Base-by-base conservation (phyloP, 2,113 vertebrate genomes). In the Psettodes erumei region DNA sequence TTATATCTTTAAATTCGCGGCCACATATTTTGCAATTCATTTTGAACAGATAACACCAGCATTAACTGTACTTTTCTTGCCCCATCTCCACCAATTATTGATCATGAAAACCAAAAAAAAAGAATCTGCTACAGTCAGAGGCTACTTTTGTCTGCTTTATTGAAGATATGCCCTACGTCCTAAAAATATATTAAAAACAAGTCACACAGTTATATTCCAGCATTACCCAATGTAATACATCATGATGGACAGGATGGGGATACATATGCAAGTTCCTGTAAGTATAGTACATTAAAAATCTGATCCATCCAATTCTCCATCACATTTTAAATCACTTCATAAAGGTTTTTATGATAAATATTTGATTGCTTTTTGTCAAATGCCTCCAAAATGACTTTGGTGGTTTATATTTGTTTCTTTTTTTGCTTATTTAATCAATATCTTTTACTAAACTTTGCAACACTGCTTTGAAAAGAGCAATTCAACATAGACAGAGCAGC, bases 121-220 rank as follows among this genome's bases (percentile, higher is more conserved):
- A 18, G 48, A 33, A 59, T 65, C 63, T 54, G 40, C 5, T 19
- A 33, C 64, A 59, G 62, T 37, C 27, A 58, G 54, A 67, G 54
- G 40, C 42, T 21, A 9, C 35, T 43, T 38, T 6, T 55, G 54
- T 68, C 51, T 64, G 43, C 30, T 85, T 27, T 27, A 6, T 28
- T 77, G 38, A 43, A 81, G 83, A 63, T 50, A 43, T 33, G 43
- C 40, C 30, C 50, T n/a, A 48, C 35, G 59, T 59, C n/a, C 6
- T 21, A 42, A 59, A 67, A 69, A 42, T 37, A n/a, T 5, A 69
- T 63, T n/a, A 21, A 43, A 54, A 75, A 55, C 30, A 58, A 60
- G n/a, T 16, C 5, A 3, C 43, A 37, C 28, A 60, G 27, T 63
- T 51, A 74, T 71, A 40, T 35, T 79, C 9, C 51, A 69, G 43